Base-by-base conservation (phyloP, 2,113 vertebrate species). In the Myodes glareolus region DNA sequence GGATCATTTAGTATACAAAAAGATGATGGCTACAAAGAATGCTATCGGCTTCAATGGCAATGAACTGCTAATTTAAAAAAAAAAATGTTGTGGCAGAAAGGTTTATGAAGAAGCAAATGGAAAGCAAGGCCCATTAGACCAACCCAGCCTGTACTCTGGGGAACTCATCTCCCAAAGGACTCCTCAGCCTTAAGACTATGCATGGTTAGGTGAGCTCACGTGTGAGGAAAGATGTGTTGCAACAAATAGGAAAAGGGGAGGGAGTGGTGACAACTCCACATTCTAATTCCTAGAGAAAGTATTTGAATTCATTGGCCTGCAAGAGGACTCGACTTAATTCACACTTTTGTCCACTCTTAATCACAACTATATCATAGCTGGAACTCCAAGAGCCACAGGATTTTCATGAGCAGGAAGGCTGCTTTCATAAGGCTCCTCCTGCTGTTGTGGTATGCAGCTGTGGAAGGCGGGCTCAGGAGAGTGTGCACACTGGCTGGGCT, bases 361-460 rank as follows among this genome's bases (percentile, higher is more conserved):
- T 84, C 94, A 47, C 68, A 3, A 7, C 76, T 77, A 11, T 55
- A 93, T 92, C 52, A 52, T 17, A 67, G 94, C 73, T 96, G 95
- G 91, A 92, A 92, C 95, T 97, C 78, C 87, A 78, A 94, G 50
- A 85, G 77, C 10, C 94, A 89, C 90, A 68, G 63, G 97, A 97
- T 97, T 95, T 90, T 94, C n/a, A 96, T 6, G 0, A 42, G 96
- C 94, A 61, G 95, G 21, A 97, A 91, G 45, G 88, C 96, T 92
- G 95, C 97, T 95, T 98, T 98, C 97, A 98, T 97, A 96, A 98
- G 96, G 97, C 97, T 95, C 84, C 91, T 97, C 97, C 97, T 91
- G 96, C 98, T 77, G 82, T 97, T 98, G 98, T 81, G 97, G 98
- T 98, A 98, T 98, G 96, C 98, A 98, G 99, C 98, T 90, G 88